Conservation (phyloP, 2,888 invertebrate species). For the Resseliella maxima region DNA sequence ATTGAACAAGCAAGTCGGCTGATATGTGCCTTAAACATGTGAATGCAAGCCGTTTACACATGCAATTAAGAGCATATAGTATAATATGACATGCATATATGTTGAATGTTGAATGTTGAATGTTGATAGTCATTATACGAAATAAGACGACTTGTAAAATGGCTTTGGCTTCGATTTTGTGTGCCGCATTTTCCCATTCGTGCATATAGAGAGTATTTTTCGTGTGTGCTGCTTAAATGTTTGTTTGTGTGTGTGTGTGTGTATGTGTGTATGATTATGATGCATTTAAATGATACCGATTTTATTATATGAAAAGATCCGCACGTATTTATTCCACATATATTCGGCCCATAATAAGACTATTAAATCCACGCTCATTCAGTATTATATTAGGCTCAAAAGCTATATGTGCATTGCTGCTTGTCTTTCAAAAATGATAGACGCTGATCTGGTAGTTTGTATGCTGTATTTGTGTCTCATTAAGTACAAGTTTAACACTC, state of each 20-base stretch:
- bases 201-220: background rate
- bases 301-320: background rate
- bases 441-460: background rate
- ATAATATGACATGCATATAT: background rate
- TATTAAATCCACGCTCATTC: background rate
- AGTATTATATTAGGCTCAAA: background rate
- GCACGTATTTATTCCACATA: constrained; percentile 11
- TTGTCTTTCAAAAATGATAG: background rate
- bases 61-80: background rate
- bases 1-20: background rate
- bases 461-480: background rate
- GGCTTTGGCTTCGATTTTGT: background rate
- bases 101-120: background rate
- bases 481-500: constrained; percentile 53
- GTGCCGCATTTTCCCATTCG: background rate
- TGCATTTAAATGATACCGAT: background rate
- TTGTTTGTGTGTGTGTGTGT: too few relatives aligned
- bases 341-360: background rate
- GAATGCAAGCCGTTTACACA: background rate
- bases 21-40: constrained; percentile 2
- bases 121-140: too few relatives aligned
- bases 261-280: background rate
- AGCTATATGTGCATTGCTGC: background rate
- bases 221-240: too few relatives aligned
- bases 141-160: background rate